Evolutionary conservation across 1,140 invertebrate species (phyloP), one percentile per base, ranked within the genome.

Genomic region (Parapsyche elsis): DNA sequence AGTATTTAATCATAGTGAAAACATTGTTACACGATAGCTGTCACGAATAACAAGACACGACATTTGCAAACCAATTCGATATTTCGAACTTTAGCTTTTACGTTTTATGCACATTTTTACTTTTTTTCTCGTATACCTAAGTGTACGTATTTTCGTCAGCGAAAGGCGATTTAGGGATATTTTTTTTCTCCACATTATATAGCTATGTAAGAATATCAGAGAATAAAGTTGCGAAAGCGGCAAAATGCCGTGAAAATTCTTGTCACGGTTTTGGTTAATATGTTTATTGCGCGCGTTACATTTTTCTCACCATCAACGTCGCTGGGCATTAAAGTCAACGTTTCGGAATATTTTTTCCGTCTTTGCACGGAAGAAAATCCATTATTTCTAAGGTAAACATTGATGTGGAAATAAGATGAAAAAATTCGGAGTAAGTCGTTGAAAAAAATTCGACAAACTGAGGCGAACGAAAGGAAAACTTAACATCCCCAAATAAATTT

Each of bases 211-310:
- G 57, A 61, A 61, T 61, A 61, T 61, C 57, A 61, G 57, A 61
- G 57, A 61, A 61, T 61, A 61, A 61, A 61, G 57, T 61, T 61
- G 9, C 57, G 16, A 61, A 61, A 61, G 57, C 57, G 16, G 16
- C 21, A 61, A 61, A 61, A 61, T 21, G 57, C 16, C 57, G 57
- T 61, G 57, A 61, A 61, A 61, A 61, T 61, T 61, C 57, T 61
- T 30, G 64, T 67, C 64, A 67, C 64, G 64, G 24, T 67, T 67
- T 67, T 67, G 23, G 23, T 26, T 67, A 67, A 67, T 14, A 67
- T 67, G 64, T 67, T 67, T 67, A 67, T 67, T 67, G 64, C 64
- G 64, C 64, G 24, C 64, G 64, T 67, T 67, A 67, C 64, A 30
- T 67, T 67, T 67, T 67, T 67, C 24, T 67, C 64, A 67, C 24